Evolutionary conservation across 1,140 invertebrate species (phyloP).

Genomic region (Ruditapes philippinarum): DNA sequence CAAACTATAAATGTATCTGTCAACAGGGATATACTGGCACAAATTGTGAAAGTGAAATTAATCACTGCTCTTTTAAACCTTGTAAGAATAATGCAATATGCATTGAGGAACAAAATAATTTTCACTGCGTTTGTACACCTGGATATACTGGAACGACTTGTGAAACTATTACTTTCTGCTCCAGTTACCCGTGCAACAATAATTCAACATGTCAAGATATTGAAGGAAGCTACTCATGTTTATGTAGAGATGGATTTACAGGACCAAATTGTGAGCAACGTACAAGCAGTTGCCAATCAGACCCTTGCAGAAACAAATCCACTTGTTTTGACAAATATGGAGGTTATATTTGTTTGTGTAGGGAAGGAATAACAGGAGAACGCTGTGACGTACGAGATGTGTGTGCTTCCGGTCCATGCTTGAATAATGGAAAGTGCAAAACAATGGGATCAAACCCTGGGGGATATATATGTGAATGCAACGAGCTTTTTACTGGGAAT

Average conservation of each 20-base stretch:
- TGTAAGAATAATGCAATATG: not conserved
- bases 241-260: conserved; percentile 32
- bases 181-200: conserved; percentile 36
- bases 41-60: not conserved
- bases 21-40: not conserved
- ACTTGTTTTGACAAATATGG: conserved; percentile 47
- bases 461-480: not conserved
- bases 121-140: not conserved
- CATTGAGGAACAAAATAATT: not conserved
- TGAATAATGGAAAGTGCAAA: not conserved
- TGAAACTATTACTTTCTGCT: conserved; percentile 47
- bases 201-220: not conserved
- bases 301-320: conserved; percentile 49
- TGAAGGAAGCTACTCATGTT: conserved; percentile 42
- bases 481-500: not conserved
- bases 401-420: not conserved
- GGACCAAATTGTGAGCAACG: conserved; percentile 47
- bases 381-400: not conserved
- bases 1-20: not conserved
- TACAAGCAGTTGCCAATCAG: conserved; percentile 40
- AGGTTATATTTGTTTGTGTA: conserved; percentile 1
- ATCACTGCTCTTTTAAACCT: not conserved
- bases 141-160: not conserved
- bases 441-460: not conserved
- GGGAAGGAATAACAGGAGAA: not conserved